These are phyloP conservation scores for Hemiprocne comata DNA, from an alignment of 2,113 vertebrate species.

Conservation along the genomic window DNA sequence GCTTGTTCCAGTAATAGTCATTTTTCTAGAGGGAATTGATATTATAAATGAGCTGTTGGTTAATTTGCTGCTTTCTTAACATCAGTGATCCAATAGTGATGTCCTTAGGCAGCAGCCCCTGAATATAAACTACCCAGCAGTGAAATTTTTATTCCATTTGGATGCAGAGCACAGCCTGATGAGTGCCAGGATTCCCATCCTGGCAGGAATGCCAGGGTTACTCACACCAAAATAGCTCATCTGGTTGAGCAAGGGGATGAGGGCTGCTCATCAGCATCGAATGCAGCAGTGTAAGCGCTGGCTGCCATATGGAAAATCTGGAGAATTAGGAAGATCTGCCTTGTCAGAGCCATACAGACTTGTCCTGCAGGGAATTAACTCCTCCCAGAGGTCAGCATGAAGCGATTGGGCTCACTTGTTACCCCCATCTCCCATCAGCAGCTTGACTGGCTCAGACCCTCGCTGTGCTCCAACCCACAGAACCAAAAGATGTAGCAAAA, in stretches of 20 bases:
- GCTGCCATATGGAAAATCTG: background rate
- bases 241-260: fast-evolving
- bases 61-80: conserved; percentile 12
- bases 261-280: background rate
- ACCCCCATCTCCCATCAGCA: background rate
- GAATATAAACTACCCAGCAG: conserved; percentile 19
- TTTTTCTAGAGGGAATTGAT: conserved; percentile 14
- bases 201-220: background rate
- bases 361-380: background rate
- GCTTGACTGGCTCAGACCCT: too few relatives aligned
- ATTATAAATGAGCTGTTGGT: conserved; percentile 20
- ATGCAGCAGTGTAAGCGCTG: fast-evolving
- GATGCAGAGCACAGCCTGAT: background rate
- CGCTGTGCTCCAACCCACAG: too few relatives aligned
- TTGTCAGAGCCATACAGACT: background rate
- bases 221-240: background rate
- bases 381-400: background rate
- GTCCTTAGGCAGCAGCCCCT: background rate
- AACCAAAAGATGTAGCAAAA: background rate
- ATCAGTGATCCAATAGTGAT: background rate
- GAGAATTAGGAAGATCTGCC: background rate
- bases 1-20: background rate
- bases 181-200: background rate
- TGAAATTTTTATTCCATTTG: background rate
- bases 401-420: fast-evolving